Evolutionary conservation across 2,113 vertebrate species (phyloP), one percentile per base, ranked within the genome.

Genomic region (Anarrhichthys ocellatus): DNA sequence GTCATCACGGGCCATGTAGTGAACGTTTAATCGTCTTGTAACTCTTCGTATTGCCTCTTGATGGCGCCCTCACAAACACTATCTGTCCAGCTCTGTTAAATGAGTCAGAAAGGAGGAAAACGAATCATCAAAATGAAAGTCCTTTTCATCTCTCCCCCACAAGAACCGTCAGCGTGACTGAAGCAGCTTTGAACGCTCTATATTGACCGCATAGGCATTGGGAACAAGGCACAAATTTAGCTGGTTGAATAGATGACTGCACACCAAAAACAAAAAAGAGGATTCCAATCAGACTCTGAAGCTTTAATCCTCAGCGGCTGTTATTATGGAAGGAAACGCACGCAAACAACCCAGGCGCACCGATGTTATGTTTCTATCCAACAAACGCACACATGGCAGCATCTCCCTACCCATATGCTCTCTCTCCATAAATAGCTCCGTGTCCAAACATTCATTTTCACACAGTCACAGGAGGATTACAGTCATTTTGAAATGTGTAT

Each of bases 401-500:
- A 70, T 84, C 84, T 81, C 42, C 22, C 80, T 59, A 61, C 87
- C 82, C 80, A 88, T 81, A 71, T 64, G 69, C 32, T 32, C 80
- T 52, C 54, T 2, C 24, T 61, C 89, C 62, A 81, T 77, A 91
- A 91, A 91, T 91, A 90, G 64, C 89, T 75, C 78, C 1, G 40
- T 87, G 82, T 73, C 81, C 59, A 86, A 88, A 89, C 71, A 24
- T 69, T 87, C 50, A 62, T 86, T 79, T 78, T 84, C 85, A 76
- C 72, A 64, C 71, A 44, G 58, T 80, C 65, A 73, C 40, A 58
- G 73, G 63, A 86, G 75, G 54, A 80, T 71, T 69, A 77, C 40
- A 66, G 72, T 67, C 10, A 81, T 67, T 76, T 38, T 79, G 58
- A 81, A 77, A 68, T 63, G 68, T 36, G 62, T 38, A 71, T 80